These are phyloP conservation scores for Heliothis subflexa DNA, from an alignment of 1,140 invertebrate genomes.

Conservation along the genomic window DNA sequence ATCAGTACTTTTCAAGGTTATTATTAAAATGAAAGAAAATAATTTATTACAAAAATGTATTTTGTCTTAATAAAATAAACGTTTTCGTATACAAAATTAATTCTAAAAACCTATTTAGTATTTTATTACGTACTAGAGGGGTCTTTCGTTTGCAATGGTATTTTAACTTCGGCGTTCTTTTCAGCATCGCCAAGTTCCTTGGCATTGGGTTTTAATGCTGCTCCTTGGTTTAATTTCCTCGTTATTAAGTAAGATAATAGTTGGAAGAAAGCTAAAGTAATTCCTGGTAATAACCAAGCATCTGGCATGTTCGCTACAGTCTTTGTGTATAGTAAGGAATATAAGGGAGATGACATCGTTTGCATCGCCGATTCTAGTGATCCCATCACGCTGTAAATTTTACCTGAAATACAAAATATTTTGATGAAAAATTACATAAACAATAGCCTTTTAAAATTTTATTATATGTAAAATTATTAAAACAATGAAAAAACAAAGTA, in stretches of 20 bases:
- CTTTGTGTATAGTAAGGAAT: slow-evolving; percentile 76
- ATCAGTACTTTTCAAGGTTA: no score
- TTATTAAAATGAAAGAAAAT: no score
- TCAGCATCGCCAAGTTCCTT: slow-evolving; percentile 1
- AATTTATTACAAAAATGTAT: no score
- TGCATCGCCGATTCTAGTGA: slow-evolving; percentile 82
- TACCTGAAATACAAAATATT: slow-evolving; percentile 72
- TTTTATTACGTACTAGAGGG: neutral
- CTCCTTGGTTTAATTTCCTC: slow-evolving; percentile 55
- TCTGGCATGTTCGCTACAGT: slow-evolving; percentile 75
- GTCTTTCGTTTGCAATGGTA: slow-evolving; percentile 12
- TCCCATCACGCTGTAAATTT: slow-evolving; percentile 82
- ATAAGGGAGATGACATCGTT: slow-evolving; percentile 75
- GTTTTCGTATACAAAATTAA: slow-evolving; percentile 4
- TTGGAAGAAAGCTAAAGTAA: slow-evolving; percentile 73
- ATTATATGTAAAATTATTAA: neutral
- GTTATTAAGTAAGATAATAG: slow-evolving; percentile 68
- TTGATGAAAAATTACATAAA: slow-evolving; percentile 1
- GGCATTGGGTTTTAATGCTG: neutral
- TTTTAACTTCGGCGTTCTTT: slow-evolving; percentile 33
- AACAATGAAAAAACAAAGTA: neutral
- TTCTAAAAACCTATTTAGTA: neutral
- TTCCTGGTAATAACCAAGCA: slow-evolving; percentile 77
- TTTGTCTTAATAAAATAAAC: slow-evolving; percentile 5
- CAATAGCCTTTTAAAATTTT: no score